phyloP scores from a whole-genome alignment of 1,140 invertebrate genomes.

The Hermetia illucens region DNA sequence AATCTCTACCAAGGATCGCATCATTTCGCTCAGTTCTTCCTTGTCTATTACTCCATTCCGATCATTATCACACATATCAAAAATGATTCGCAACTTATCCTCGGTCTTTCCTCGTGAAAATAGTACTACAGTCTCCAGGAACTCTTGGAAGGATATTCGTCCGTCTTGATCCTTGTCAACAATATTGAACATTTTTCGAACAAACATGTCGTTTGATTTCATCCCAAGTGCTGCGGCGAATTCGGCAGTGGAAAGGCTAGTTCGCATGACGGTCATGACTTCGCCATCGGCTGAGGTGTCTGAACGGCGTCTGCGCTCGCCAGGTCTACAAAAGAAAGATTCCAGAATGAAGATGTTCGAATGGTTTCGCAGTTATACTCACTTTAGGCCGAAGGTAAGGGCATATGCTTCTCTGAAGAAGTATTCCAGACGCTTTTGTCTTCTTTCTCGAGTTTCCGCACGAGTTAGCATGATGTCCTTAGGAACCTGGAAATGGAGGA shows the following conservation, averaged over 20 bases:
- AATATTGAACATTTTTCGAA: conserved; percentile 98
- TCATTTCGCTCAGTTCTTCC: conserved; percentile 84
- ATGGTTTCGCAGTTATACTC: too few relatives aligned
- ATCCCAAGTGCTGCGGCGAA: conserved; percentile 96
- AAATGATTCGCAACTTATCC: conserved; percentile 92
- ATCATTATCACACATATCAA: conserved; percentile 98
- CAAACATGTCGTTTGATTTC: conserved; percentile 91
- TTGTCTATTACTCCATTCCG: conserved; percentile 92
- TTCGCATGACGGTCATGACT: conserved; percentile 83
- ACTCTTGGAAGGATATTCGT: conserved; percentile 95
- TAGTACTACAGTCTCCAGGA: conserved; percentile 87
- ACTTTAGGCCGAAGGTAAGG: conserved; percentile 72
- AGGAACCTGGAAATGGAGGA: conserved; percentile 16
- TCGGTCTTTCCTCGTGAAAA: conserved; percentile 86
- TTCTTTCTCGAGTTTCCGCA: conserved; percentile 88
- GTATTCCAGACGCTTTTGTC: conserved; percentile 88
- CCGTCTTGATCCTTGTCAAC: conserved; percentile 94
- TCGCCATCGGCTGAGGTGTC: conserved; percentile 68
- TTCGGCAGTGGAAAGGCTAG: conserved; percentile 84
- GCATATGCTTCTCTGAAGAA: conserved; percentile 98
- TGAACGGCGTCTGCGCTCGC: conserved; percentile 50
- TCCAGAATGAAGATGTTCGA: background rate
- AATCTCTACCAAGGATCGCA: conserved; percentile 87
- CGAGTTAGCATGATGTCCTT: conserved; percentile 81
- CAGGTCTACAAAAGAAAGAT: conserved; percentile 31